Conservation (phyloP, 2,113 vertebrate genomes). For the Fukomys damarensis region DNA sequence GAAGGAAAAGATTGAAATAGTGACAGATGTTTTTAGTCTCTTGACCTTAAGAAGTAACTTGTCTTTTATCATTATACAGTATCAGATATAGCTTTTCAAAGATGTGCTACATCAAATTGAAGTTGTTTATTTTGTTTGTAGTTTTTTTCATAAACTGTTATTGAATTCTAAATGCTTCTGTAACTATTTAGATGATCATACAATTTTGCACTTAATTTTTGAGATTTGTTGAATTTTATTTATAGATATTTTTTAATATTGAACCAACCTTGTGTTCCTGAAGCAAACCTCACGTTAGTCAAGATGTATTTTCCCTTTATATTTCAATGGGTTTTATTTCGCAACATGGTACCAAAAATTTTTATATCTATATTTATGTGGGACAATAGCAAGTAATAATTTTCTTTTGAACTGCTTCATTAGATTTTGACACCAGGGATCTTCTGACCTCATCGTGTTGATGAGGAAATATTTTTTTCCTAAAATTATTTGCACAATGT, state of each 20-base stretch:
- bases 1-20: not conserved
- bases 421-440: not conserved
- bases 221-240: not conserved
- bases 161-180: not conserved
- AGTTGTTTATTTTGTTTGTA: not conserved
- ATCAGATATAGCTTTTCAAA: not conserved
- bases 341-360: not conserved
- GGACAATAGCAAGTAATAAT: not conserved
- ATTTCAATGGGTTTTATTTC: not conserved
- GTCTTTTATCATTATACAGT: not conserved
- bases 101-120: not conserved
- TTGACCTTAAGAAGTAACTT: not conserved
- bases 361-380: not conserved
- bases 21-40: not conserved
- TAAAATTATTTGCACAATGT: not conserved
- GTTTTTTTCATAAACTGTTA: not conserved
- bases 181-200: not conserved
- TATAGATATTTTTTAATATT: not conserved
- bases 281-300: not conserved
- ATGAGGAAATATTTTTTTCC: not conserved
- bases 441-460: not conserved
- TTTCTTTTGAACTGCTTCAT: not conserved
- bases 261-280: not conserved
- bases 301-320: not conserved
- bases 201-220: not conserved